These are phyloP conservation scores for Amorpha juglandis DNA, from an alignment of 2,888 invertebrate species.

Conservation along the genomic window DNA sequence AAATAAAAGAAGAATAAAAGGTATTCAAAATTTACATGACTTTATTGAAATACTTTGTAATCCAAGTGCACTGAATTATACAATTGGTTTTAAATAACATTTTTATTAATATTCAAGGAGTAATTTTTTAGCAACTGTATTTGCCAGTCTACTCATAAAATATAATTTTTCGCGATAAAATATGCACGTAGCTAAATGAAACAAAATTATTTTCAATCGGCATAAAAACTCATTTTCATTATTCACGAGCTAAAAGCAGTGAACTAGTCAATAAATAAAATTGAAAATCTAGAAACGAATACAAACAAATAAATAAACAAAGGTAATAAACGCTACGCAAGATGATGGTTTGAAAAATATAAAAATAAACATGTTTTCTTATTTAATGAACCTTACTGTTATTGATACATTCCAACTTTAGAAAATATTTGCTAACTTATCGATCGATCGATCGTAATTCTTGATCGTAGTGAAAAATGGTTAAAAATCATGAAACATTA, in stretches of 20 bases:
- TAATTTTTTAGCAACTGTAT: background rate
- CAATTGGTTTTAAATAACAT: too few species aligned
- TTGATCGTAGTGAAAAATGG: background rate
- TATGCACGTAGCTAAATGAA: background rate
- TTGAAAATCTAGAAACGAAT: slow-evolving; percentile 21
- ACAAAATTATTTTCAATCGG: background rate
- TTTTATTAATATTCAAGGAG: background rate
- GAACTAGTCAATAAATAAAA: slow-evolving; percentile 24
- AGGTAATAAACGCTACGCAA: slow-evolving; percentile 13
- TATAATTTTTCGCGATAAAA: slow-evolving; percentile 1
- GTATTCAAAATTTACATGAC: too few species aligned
- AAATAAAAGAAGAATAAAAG: too few species aligned
- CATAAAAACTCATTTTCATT: background rate
- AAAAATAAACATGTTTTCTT: slow-evolving; percentile 2
- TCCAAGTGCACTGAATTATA: too few species aligned
- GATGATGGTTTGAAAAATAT: slow-evolving; percentile 3
- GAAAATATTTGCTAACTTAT: slow-evolving; percentile 11
- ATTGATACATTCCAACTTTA: slow-evolving; percentile 1
- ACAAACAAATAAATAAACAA: too few species aligned
- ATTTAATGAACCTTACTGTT: background rate
- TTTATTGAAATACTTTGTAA: too few species aligned
- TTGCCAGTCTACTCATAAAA: background rate
- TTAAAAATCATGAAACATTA: background rate
- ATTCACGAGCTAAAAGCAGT: background rate
- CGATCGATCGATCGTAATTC: background rate